Conservation (phyloP, 2,888 invertebrate species). For the Agonopterix arenella region DNA sequence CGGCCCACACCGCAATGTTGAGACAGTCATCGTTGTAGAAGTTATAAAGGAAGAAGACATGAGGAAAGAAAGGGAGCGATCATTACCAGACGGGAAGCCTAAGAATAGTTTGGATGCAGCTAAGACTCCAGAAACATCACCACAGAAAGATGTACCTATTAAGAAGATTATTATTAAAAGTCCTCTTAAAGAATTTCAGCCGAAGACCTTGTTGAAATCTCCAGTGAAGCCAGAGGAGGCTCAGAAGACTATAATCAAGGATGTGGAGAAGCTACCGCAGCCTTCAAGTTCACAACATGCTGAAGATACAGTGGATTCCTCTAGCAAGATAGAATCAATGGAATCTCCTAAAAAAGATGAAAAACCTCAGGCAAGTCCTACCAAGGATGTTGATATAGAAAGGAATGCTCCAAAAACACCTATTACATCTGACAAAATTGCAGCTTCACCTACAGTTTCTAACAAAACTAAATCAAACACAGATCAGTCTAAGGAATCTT, state of each 20-base stretch:
- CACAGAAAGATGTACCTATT: conserved; percentile 4
- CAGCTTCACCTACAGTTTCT: no score
- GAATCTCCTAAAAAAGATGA: neutral
- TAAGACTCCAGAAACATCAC: conserved; percentile 5
- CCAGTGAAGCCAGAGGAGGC: conserved; percentile 14
- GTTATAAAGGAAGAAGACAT: conserved; percentile 39
- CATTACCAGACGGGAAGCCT: conserved; percentile 8
- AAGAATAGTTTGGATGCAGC: conserved; percentile 4
- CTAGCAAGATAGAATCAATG: conserved; percentile 20
- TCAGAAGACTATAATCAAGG: conserved; percentile 7
- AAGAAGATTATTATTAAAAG: conserved; percentile 16
- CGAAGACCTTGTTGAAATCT: neutral
- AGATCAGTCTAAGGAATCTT: neutral
- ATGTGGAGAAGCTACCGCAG: conserved; percentile 1
- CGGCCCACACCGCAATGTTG: conserved; percentile 44
- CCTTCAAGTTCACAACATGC: conserved; percentile 12
- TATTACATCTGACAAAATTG: no score
- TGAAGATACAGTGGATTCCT: conserved; percentile 27
- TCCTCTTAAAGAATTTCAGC: conserved; percentile 4
- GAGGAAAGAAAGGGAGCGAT: conserved; percentile 11
- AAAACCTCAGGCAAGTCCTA: no score
- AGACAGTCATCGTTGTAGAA: conserved; percentile 55
- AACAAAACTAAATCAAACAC: no score
- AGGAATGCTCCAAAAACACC: neutral
- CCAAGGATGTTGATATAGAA: neutral